phyloP scores from a whole-genome alignment of 2,797 vertebrate species.

The Ctenosaura bakeri region DNA sequence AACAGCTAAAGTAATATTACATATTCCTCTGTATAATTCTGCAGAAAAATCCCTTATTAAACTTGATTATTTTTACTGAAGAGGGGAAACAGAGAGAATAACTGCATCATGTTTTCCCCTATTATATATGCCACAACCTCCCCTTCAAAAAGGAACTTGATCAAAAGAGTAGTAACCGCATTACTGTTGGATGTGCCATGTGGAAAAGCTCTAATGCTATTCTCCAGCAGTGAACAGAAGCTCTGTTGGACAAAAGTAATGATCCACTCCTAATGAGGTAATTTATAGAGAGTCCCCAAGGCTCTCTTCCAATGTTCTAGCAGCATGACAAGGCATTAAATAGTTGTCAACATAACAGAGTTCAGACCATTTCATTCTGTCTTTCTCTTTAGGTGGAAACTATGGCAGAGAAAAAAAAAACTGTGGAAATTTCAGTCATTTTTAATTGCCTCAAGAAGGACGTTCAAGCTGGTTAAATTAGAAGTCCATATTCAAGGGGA shows the following conservation, averaged over 20 bases:
- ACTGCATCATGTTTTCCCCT: not conserved
- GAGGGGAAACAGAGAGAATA: not conserved
- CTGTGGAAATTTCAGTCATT: not conserved
- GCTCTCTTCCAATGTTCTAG: constrained; percentile 12
- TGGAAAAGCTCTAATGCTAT: not conserved
- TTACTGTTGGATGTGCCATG: not conserved
- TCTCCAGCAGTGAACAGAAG: not conserved
- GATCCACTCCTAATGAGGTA: constrained; percentile 36
- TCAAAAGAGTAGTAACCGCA: not conserved
- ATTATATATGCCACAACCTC: too few relatives aligned
- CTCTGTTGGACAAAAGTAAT: constrained; percentile 25
- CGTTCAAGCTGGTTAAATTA: not conserved
- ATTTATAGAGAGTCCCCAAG: constrained; percentile 28
- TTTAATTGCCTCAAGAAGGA: not conserved
- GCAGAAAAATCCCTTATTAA: not conserved
- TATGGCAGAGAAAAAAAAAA: not conserved
- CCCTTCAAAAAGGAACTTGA: not conserved
- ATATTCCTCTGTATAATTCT: too few relatives aligned
- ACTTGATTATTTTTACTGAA: not conserved
- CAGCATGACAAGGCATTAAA: constrained; percentile 26
- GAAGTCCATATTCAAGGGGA: not conserved
- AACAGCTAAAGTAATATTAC: too few relatives aligned
- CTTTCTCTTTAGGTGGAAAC: constrained; percentile 6
- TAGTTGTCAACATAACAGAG: constrained; percentile 30
- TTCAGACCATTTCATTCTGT: constrained; percentile 21